Conservation (phyloP, 2,113 vertebrate species). For the Tragelaphus strepsiceros region DNA sequence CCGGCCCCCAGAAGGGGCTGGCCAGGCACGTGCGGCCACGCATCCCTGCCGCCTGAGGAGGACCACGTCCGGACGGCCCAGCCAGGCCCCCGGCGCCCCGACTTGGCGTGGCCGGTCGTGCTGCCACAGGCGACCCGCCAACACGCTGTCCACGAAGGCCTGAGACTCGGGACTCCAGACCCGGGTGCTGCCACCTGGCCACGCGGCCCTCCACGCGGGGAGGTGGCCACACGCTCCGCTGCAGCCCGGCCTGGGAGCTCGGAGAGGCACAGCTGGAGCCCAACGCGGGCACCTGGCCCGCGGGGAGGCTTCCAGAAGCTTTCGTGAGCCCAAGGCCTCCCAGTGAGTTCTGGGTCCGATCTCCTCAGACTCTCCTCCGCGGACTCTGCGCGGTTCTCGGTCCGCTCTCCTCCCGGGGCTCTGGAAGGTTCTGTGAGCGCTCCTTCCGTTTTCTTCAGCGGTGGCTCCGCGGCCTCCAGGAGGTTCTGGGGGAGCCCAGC, state of each 20-base stretch:
- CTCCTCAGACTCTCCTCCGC: no score
- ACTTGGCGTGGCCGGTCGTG: no score
- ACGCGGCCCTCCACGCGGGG: no score
- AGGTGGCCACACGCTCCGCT: not conserved
- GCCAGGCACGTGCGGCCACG: not conserved
- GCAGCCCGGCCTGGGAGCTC: not conserved
- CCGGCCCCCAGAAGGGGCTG: not conserved
- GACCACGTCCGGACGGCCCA: accelerated
- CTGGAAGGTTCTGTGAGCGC: not conserved
- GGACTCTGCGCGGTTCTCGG: no score
- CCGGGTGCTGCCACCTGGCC: not conserved
- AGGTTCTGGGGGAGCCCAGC: not conserved
- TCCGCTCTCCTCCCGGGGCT: not conserved
- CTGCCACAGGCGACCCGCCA: not conserved
- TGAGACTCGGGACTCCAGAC: no score
- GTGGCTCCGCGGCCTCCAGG: no score
- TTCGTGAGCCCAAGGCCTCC: not conserved
- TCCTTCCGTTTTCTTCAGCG: no score
- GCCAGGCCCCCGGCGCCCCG: not conserved
- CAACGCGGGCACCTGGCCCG: not conserved
- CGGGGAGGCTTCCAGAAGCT: not conserved
- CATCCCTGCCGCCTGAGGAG: no score
- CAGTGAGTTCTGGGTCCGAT: not conserved
- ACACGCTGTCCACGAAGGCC: no score
- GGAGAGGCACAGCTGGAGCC: no score